Percentiles rank a stretch among this genome's conserved stretches.
Evolutionary conservation across 2,888 invertebrate genomes (phyloP).

Genomic region (Stenichneumon culpator): DNA sequence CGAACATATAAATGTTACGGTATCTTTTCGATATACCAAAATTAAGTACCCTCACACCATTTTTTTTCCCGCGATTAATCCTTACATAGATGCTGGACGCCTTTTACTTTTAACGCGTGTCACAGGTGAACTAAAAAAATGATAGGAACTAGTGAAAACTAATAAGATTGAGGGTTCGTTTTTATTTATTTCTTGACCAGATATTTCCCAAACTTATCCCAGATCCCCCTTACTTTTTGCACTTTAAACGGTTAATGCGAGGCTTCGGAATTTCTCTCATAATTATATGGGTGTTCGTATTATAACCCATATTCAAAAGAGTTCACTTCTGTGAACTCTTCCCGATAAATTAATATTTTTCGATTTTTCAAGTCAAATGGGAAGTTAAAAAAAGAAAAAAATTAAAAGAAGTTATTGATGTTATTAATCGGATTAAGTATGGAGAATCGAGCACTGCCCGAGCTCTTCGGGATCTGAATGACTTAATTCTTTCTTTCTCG

Average conservation of each 20-base stretch:
- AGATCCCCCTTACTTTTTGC: too few species aligned
- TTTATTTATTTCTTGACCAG: too few species aligned
- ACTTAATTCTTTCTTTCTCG: slow-evolving; percentile 45
- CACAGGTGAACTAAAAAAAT: too few species aligned
- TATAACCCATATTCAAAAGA: background rate
- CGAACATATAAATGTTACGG: slow-evolving; percentile 23
- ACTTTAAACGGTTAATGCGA: slow-evolving; percentile 15
- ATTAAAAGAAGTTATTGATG: too few species aligned
- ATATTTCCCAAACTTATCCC: slow-evolving; percentile 31
- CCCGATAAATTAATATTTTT: too few species aligned
- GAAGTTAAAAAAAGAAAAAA: too few species aligned
- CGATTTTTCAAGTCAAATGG: too few species aligned
- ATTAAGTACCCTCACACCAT: background rate
- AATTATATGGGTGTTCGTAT: background rate
- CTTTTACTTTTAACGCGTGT: too few species aligned
- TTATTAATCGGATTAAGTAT: background rate
- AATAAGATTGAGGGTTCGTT: too few species aligned
- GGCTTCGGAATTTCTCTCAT: background rate
- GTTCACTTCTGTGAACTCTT: too few species aligned
- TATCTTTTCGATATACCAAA: background rate
- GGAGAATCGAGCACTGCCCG: background rate
- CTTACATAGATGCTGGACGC: too few species aligned
- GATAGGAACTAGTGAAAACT: too few species aligned
- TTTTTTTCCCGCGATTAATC: background rate
- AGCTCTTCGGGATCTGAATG: slow-evolving; percentile 11